A percentile compares a stretch with the other conserved stretches of the same genome.
These are phyloP conservation scores for Holacanthella duospinosa DNA, from an alignment of 2,888 invertebrate genomes.

Conservation along the genomic window DNA sequence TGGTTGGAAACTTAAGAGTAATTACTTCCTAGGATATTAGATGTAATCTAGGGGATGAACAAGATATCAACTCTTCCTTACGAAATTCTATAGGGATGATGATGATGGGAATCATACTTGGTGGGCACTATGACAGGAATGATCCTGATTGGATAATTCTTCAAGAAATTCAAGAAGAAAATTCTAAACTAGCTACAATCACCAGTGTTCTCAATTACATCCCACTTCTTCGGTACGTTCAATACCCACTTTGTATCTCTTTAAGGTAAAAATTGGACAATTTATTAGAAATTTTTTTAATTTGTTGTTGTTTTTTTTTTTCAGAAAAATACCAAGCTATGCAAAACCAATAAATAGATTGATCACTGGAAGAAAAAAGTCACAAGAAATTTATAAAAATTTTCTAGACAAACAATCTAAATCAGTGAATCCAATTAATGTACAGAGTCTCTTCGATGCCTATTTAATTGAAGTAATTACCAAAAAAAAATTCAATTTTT, in stretches of 20 bases:
- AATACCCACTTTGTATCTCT: not conserved
- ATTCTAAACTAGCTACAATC: conserved; percentile 69
- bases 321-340: conserved; percentile 54
- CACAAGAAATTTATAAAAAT: conserved; percentile 58
- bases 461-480: conserved; percentile 41
- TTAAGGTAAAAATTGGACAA: not conserved
- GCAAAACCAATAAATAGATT: conserved; percentile 47
- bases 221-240: conserved; percentile 58
- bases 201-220: conserved; percentile 74
- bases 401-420: conserved; percentile 48
- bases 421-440: conserved; percentile 32
- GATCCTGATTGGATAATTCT: conserved; percentile 68
- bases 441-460: conserved; percentile 38
- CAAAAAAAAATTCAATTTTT: too few species aligned
- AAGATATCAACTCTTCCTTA: conserved; percentile 39
- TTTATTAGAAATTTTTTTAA: not conserved
- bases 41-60: conserved; percentile 6
- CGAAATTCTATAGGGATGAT: conserved; percentile 66
- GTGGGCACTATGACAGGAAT: conserved; percentile 50
- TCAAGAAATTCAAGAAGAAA: conserved; percentile 67
- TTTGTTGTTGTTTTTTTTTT: conserved; percentile 15
- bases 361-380: conserved; percentile 57
- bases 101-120: conserved; percentile 66
- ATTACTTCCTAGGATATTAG: conserved; percentile 18
- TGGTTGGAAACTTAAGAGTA: not conserved